phyloP scores from a whole-genome alignment of 35 echinoderm and acorn worm species.

The Apostichopus japonicus region DNA sequence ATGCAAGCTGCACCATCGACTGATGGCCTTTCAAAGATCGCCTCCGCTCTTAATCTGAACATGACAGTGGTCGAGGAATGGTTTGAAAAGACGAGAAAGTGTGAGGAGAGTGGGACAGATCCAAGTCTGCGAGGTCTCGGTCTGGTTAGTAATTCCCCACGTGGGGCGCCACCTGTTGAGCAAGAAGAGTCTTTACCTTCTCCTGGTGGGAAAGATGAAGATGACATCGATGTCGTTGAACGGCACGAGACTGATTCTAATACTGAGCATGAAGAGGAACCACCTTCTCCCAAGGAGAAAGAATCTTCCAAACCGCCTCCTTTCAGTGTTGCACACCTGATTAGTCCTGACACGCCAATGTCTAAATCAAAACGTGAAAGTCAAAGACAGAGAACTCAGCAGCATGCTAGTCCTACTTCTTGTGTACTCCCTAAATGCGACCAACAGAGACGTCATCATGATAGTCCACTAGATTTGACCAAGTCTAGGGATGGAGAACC shows the following conservation, averaged over 20 bases:
- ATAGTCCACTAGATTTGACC: conserved; percentile 79
- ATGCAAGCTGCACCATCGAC: conserved; percentile 87
- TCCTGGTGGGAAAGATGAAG: not conserved
- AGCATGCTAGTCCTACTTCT: conserved; percentile 11
- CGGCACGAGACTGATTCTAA: not conserved
- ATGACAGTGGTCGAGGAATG: conserved; percentile 68
- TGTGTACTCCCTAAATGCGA: not conserved
- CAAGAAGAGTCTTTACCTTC: not conserved
- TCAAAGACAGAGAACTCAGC: not conserved
- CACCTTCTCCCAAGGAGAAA: conserved; percentile 14
- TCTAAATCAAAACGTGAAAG: conserved; percentile 13
- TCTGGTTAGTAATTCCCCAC: conserved; percentile 5
- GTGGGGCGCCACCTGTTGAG: not conserved
- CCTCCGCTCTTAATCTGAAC: conserved; percentile 75
- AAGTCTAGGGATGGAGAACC: conserved; percentile 64
- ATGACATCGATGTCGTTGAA: conserved; percentile 5
- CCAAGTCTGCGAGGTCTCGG: conserved; percentile 85
- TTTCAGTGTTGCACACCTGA: conserved; percentile 57
- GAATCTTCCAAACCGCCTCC: conserved; percentile 32
- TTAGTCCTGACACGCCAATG: conserved; percentile 51
- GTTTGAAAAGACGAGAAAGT: conserved; percentile 83
- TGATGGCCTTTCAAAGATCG: conserved; percentile 93
- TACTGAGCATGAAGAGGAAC: not conserved
- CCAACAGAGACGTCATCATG: conserved; percentile 3
- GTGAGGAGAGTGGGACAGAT: conserved; percentile 85